Conservation (phyloP, 1,140 invertebrate genomes). For the Schlechtendalia chinensis region DNA sequence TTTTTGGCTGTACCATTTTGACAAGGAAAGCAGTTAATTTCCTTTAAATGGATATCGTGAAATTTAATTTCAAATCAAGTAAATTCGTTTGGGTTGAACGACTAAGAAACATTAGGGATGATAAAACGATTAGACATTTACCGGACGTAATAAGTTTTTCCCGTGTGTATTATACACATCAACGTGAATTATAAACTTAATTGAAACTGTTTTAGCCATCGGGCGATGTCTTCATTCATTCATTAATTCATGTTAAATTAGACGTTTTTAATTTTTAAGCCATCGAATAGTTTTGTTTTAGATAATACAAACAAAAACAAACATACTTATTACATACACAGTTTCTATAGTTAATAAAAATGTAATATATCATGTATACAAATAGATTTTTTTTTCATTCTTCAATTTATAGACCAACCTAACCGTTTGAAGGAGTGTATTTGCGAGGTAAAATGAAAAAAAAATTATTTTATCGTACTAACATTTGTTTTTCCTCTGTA, state of each 20-base stretch:
- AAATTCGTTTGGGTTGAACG: not conserved
- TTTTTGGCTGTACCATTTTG: not conserved
- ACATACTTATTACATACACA: not conserved
- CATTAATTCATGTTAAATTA: not conserved
- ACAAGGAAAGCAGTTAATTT: not conserved
- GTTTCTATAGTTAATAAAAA: not conserved
- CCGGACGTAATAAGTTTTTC: not conserved
- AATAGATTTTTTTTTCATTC: conserved; percentile 19
- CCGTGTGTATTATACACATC: not conserved
- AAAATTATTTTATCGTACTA: not conserved
- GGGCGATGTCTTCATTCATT: not conserved
- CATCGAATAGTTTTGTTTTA: not conserved
- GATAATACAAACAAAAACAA: not conserved
- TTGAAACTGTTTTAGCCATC: not conserved
- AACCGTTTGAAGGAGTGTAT: not conserved
- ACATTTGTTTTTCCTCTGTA: not conserved
- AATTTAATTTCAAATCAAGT: not conserved
- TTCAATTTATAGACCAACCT: not conserved
- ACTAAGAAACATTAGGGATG: not conserved
- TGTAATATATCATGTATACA: not conserved
- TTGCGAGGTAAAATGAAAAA: not conserved
- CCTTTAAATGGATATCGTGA: not conserved
- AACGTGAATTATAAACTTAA: not conserved
- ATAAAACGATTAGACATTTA: conserved; percentile 9
- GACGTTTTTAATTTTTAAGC: not conserved